Evolutionary conservation across 2,113 vertebrate genomes (phyloP).

Genomic region (Baryphthengus martii): DNA sequence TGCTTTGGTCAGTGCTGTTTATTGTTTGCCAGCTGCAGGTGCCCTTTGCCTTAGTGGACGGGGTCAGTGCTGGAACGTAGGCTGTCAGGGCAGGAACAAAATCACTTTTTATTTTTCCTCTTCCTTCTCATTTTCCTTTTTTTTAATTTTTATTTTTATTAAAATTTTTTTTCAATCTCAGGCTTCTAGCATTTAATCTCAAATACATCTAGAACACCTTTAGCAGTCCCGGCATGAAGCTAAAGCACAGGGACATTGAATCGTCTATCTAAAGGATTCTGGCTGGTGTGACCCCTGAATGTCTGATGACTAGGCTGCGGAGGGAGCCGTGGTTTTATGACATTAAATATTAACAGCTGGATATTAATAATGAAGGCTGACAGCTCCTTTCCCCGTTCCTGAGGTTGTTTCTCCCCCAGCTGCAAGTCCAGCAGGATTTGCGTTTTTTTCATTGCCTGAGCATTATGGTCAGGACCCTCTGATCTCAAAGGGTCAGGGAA

Average conservation of each 20-base stretch:
- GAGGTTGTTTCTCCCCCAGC: slow-evolving; percentile 73
- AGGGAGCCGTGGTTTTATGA: slow-evolving; percentile 83
- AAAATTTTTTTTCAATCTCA: neutral
- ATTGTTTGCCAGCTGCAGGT: neutral
- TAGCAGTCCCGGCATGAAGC: slow-evolving; percentile 49
- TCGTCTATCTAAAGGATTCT: slow-evolving; percentile 62
- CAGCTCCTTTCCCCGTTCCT: slow-evolving; percentile 83
- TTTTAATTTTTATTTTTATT: neutral
- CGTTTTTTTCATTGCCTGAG: slow-evolving; percentile 55
- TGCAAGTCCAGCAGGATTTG: slow-evolving; percentile 66
- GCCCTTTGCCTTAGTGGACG: neutral
- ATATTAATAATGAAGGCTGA: slow-evolving; percentile 94
- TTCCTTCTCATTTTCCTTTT: neutral
- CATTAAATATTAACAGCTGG: slow-evolving; percentile 95
- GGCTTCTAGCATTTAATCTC: slow-evolving; percentile 35
- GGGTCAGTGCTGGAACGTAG: neutral
- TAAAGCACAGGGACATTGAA: slow-evolving; percentile 40
- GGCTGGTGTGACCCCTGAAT: slow-evolving; percentile 69
- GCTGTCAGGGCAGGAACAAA: neutral
- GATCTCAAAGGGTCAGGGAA: slow-evolving; percentile 78
- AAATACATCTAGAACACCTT: slow-evolving; percentile 43
- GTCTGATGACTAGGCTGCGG: slow-evolving; percentile 73
- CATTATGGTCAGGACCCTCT: slow-evolving; percentile 73
- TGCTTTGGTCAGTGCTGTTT: neutral
- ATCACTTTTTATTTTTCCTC: neutral